Percentiles rank a stretch among this genome's conserved stretches.
Evolutionary conservation across 1,140 invertebrate species (phyloP).

Genomic region (Rhynchophorus ferrugineus): DNA sequence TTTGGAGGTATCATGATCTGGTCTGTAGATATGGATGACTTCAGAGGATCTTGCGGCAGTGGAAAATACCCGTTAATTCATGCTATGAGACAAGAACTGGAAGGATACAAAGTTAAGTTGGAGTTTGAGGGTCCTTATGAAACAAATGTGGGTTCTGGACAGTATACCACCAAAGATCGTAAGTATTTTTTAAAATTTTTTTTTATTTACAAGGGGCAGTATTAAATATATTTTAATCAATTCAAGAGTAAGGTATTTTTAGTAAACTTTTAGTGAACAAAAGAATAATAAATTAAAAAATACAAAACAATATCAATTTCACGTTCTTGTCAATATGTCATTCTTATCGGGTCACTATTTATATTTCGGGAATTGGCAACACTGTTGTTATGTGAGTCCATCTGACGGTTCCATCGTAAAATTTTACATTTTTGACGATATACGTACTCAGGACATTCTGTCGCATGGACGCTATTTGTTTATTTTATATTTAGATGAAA

Average conservation of each 20-base stretch:
- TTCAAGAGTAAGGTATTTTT: background rate
- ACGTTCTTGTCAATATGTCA: too few relatives aligned
- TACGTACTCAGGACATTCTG: too few relatives aligned
- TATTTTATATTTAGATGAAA: too few relatives aligned
- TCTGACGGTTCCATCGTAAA: too few relatives aligned
- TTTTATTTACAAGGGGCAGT: too few relatives aligned
- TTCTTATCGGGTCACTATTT: too few relatives aligned
- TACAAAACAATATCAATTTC: too few relatives aligned
- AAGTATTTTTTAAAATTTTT: constrained; percentile 43
- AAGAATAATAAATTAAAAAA: background rate
- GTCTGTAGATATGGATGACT: constrained; percentile 95
- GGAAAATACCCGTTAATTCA: constrained; percentile 86
- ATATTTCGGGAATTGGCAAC: too few relatives aligned
- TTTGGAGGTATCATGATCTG: constrained; percentile 97
- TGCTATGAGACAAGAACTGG: constrained; percentile 77
- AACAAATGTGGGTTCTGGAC: constrained; percentile 57
- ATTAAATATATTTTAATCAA: too few relatives aligned
- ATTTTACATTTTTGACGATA: too few relatives aligned
- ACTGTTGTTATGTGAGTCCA: too few relatives aligned
- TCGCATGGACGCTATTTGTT: too few relatives aligned
- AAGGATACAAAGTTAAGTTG: constrained; percentile 74
- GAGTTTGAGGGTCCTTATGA: constrained; percentile 84
- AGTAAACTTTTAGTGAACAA: background rate
- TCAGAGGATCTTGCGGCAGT: constrained; percentile 79
- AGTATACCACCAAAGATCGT: constrained; percentile 82